Evolutionary conservation across 2,888 invertebrate species (phyloP), one percentile per base, ranked within the genome.

Genomic region (Philaethria dido): DNA sequence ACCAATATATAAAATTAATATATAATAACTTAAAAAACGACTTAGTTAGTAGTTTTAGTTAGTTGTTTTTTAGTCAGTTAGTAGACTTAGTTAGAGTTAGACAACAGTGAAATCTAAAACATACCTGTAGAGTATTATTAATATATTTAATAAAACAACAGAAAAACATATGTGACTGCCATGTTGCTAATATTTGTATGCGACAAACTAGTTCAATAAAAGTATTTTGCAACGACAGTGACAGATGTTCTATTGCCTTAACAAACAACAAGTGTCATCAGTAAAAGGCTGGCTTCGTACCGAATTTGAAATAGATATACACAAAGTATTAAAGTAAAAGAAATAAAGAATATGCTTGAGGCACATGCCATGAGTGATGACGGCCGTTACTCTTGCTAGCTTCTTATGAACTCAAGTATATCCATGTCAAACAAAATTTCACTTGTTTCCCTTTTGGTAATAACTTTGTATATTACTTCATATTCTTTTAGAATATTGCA

Each of bases 331-430:
- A 73, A 73, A 74, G 74, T 69, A 72, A 74, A 73, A 74, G 74
- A 80, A 80, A 81, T 79, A 84, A 85, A 83, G 82, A 87, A 83
- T 84, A 78, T 81, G 78, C 82, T 81, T 78, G 72, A 78, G 80
- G 79, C 78, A 75, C 81, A 80, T 78, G 81, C 77, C 80, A 78
- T 88, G 89, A 90, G 80, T 88, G 86, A 90, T 89, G 83, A 74
- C 73, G 73, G 78, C 78, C 81, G 86, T 90, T 85, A 77, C 80
- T 90, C 87, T 82, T 75, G 39, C 73, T 73, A 75, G 79, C 79
- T 85, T 81, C 85, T 87, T 87, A 88, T 88, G 87, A 88, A 88
- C 85, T 84, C 81, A 80, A 85, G 81, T 89, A 86, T 84, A 87
- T 88, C 83, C 80, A 76, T 82, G 85, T 85, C 86, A 83, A 87